Conservation (phyloP, 1,140 invertebrate genomes). For the Aphidius ervi region DNA sequence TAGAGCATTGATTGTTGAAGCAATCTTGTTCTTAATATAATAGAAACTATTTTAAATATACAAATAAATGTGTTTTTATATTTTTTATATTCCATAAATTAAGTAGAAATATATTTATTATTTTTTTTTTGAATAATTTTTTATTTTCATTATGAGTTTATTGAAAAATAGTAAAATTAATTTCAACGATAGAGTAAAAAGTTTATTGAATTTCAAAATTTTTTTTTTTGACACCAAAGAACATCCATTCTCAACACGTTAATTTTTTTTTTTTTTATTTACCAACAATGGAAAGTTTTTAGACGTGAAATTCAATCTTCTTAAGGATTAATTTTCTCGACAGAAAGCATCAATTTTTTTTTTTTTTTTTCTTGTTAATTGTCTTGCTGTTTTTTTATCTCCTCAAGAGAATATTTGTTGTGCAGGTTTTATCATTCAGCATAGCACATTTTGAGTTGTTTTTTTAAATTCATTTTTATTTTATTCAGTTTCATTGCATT, state of each 20-base stretch:
- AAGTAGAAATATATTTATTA: conserved; percentile 6
- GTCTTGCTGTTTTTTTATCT: background rate
- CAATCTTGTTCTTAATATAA: conserved; percentile 27
- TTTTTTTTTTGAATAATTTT: conserved; percentile 1
- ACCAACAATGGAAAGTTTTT: no score
- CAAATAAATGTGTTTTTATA: conserved; percentile 15
- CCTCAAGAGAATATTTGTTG: background rate
- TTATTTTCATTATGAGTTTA: background rate
- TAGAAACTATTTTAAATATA: conserved; percentile 20
- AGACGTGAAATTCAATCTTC: no score
- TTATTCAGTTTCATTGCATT: conserved; percentile 10
- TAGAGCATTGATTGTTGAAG: conserved; percentile 44
- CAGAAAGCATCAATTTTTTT: background rate
- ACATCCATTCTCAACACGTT: background rate
- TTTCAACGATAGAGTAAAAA: background rate
- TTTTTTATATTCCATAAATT: conserved; percentile 14
- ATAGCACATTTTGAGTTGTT: background rate
- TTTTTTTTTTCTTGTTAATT: background rate
- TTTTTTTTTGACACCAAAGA: background rate
- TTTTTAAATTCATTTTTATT: conserved; percentile 1
- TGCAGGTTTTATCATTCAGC: no score
- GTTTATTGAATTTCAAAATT: conserved; percentile 9
- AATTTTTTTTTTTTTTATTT: no score
- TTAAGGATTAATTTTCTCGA: background rate
- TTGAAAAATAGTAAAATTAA: background rate